Conservation (phyloP, 2,888 invertebrate genomes). For the Melinaea marsaeus region DNA sequence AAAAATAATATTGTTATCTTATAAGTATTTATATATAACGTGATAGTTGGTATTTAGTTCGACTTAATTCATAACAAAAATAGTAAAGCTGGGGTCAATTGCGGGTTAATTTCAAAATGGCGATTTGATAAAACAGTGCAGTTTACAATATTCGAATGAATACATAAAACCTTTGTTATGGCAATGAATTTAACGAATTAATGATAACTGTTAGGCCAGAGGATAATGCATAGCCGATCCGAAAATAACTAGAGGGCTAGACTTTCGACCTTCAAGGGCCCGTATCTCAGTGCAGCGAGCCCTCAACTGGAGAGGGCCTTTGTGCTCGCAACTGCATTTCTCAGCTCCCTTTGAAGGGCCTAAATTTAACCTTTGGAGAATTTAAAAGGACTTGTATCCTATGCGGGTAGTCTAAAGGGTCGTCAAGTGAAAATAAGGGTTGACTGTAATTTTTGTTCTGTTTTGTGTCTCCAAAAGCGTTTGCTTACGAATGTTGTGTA, state of each 20-base stretch:
- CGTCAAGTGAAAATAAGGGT: constrained; percentile 23
- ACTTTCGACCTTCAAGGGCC: constrained; percentile 23
- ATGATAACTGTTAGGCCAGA: constrained; percentile 2
- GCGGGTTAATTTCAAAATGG: too few species aligned
- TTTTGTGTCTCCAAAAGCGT: not conserved
- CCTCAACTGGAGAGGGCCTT: constrained; percentile 22
- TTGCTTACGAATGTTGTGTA: not conserved
- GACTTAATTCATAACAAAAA: too few species aligned
- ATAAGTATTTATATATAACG: too few species aligned
- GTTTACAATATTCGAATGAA: too few species aligned
- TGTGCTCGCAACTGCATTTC: constrained; percentile 25
- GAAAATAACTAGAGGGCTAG: constrained; percentile 19
- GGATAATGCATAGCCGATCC: constrained; percentile 18
- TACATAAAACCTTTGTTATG: too few species aligned
- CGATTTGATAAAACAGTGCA: too few species aligned
- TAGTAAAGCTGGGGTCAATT: too few species aligned
- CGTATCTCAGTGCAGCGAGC: constrained; percentile 23
- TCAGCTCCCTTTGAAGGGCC: constrained; percentile 24
- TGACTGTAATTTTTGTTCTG: constrained; percentile 14
- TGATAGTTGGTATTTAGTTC: too few species aligned
- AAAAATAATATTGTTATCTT: too few species aligned
- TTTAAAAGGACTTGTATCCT: constrained; percentile 23
- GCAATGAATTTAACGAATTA: too few species aligned
- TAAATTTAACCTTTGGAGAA: constrained; percentile 27
- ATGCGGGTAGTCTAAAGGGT: constrained; percentile 15